Evolutionary conservation across 2,888 invertebrate genomes (phyloP).

Genomic region (Phengaris alcon): DNA sequence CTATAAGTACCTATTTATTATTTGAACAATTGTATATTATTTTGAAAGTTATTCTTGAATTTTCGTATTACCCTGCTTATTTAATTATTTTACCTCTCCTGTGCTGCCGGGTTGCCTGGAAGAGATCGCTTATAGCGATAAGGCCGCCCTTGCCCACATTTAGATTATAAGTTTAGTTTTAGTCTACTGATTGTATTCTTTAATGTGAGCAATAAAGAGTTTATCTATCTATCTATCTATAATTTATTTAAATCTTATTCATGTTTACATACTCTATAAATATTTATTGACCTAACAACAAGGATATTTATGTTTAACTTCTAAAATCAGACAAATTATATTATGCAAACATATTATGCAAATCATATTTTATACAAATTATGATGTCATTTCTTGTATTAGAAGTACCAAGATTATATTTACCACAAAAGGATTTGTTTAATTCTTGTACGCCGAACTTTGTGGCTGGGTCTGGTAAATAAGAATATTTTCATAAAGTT

Average conservation of each 20-base stretch:
- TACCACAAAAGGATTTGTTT: background rate
- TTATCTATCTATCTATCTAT: no score
- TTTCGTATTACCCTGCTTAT: no score
- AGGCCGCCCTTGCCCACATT: no score
- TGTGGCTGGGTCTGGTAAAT: background rate
- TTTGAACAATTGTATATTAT: no score
- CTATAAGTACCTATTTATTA: no score
- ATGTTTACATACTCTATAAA: background rate
- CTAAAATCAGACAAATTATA: constrained; percentile 20
- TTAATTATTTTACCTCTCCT: no score
- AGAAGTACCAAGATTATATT: background rate
- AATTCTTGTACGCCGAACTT: background rate
- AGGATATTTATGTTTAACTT: constrained; percentile 21
- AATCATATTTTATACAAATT: constrained; percentile 2
- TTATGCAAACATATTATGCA: background rate
- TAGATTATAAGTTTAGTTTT: no score
- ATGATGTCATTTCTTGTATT: background rate
- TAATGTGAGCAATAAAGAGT: no score
- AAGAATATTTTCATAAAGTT: background rate
- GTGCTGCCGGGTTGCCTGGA: no score
- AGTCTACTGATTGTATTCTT: no score
- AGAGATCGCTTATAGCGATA: no score
- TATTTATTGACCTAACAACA: constrained; percentile 11
- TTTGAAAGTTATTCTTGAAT: no score
- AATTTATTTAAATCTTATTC: constrained; percentile 18